Percentiles rank a stretch among this genome's conserved stretches.
These are phyloP conservation scores for Chaetoderma sp. DNA, from an alignment of 2,888 invertebrate genomes.

Conservation along the genomic window DNA sequence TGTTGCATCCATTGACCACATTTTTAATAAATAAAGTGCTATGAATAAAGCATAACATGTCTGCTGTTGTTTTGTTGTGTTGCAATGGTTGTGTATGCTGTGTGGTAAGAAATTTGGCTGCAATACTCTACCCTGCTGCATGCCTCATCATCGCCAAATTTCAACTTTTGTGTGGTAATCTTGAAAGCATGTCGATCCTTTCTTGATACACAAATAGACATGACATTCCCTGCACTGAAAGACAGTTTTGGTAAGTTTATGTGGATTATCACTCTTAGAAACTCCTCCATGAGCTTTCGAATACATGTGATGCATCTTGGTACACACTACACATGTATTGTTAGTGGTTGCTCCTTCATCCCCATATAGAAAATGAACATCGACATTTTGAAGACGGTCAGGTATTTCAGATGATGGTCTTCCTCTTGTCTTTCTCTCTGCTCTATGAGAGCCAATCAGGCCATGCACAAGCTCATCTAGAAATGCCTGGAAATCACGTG, in stretches of 20 bases:
- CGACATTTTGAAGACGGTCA: background rate
- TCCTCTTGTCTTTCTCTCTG: background rate
- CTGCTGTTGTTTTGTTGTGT: too few relatives aligned
- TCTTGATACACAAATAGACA: conserved; percentile 1
- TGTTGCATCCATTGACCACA: too few relatives aligned
- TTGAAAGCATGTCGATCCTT: background rate
- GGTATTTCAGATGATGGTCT: background rate
- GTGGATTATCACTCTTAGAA: background rate
- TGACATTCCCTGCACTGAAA: background rate
- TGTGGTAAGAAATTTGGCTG: too few relatives aligned
- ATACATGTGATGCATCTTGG: background rate
- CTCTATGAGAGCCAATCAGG: background rate
- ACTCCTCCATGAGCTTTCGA: background rate
- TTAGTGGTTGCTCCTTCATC: background rate
- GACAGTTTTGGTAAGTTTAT: background rate
- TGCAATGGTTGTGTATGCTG: too few relatives aligned
- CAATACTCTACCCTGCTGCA: too few relatives aligned
- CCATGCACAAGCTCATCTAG: too few relatives aligned
- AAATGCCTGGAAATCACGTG: too few relatives aligned
- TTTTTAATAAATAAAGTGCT: too few relatives aligned
- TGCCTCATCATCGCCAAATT: background rate
- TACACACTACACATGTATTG: background rate
- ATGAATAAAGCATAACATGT: too few relatives aligned
- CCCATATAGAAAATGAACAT: background rate
- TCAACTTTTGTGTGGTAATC: conserved; percentile 9